Conservation (phyloP, 2,113 vertebrate genomes). For the Pitta sordida region DNA sequence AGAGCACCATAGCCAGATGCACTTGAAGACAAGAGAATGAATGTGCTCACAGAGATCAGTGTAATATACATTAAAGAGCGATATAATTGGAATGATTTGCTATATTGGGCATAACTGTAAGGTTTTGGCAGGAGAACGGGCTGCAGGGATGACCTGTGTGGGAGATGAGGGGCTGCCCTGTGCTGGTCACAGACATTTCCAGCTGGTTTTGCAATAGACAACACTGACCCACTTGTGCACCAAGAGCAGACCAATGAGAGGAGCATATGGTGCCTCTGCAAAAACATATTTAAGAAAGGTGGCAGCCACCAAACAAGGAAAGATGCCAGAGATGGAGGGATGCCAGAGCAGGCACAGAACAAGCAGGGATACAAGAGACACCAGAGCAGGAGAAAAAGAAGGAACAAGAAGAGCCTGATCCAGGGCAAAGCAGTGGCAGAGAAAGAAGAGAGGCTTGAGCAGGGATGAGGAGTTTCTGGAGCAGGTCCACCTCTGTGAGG, state of each 20-base stretch:
- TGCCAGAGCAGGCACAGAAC: background rate
- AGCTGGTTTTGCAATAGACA: background rate
- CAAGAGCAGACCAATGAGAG: background rate
- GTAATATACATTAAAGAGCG: background rate
- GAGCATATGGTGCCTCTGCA: background rate
- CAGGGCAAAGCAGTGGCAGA: background rate
- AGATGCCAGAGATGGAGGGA: background rate
- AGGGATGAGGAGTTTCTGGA: background rate
- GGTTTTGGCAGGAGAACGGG: background rate
- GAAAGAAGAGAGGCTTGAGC: background rate
- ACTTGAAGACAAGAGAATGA: background rate
- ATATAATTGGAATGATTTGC: background rate
- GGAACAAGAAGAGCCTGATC: fast-evolving
- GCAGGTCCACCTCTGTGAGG: background rate
- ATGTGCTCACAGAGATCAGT: background rate
- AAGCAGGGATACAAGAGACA: background rate
- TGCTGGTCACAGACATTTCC: background rate
- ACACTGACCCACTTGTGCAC: background rate
- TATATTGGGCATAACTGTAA: background rate
- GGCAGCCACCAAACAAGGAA: background rate
- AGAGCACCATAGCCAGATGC: background rate
- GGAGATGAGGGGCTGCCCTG: background rate
- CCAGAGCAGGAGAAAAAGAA: background rate
- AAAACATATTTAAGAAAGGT: background rate
- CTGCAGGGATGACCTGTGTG: background rate